phyloP scores from a whole-genome alignment of 2,797 vertebrate genomes.

The Phylloscopus collybita region DNA sequence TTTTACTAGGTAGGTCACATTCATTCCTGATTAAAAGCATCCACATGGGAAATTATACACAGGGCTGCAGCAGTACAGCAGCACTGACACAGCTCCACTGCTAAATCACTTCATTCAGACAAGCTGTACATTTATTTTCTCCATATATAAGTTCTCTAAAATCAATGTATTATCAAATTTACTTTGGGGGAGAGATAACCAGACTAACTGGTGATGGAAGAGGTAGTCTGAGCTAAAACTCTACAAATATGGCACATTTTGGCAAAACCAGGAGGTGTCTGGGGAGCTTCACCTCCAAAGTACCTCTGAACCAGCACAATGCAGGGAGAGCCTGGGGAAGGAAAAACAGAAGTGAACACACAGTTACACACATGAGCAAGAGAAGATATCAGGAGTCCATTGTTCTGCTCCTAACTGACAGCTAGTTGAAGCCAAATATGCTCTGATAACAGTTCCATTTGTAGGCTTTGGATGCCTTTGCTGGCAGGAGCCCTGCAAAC shows the following conservation, averaged over 20 bases:
- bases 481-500: conserved; percentile 73
- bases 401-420: conserved; percentile 69
- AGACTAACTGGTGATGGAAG: neutral
- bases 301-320: neutral
- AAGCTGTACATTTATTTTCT: neutral
- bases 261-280: neutral
- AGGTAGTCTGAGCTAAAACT: neutral
- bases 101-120: neutral
- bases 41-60: conserved; percentile 30
- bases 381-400: conserved; percentile 55
- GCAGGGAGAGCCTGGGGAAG: neutral
- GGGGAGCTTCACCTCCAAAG: neutral
- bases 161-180: conserved; percentile 29
- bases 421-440: conserved; percentile 58
- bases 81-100: neutral
- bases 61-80: neutral
- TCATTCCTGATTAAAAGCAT: conserved; percentile 48
- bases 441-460: conserved; percentile 65
- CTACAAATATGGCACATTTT: neutral
- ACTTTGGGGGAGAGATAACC: conserved; percentile 11
- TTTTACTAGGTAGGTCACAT: conserved; percentile 25
- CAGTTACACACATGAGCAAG: neutral
- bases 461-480: conserved; percentile 70
- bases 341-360: neutral
- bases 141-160: neutral